Percentiles rank a stretch among this genome's conserved stretches.
Evolutionary conservation across 2,797 vertebrate genomes (phyloP).

Genomic region (Enteromius afrohamiltoni): DNA sequence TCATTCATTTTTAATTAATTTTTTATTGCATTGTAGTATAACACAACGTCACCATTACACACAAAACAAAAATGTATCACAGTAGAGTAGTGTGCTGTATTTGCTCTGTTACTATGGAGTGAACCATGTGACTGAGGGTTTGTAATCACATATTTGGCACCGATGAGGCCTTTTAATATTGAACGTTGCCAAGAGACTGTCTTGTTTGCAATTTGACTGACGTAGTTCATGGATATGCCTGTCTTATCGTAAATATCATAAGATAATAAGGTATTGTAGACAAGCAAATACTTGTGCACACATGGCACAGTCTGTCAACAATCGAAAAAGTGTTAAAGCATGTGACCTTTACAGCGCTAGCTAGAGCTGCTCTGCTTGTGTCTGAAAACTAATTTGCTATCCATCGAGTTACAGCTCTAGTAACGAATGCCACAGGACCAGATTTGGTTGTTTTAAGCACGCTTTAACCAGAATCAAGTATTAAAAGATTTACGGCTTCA

Average conservation of each 20-base stretch:
- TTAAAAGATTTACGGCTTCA: constrained; percentile 11
- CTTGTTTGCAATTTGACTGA: constrained; percentile 33
- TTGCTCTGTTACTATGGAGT: constrained; percentile 37
- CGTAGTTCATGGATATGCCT: not conserved
- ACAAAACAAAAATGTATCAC: constrained; percentile 1
- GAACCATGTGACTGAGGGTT: constrained; percentile 8
- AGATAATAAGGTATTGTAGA: constrained; percentile 14
- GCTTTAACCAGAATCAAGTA: not conserved
- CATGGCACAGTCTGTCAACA: not conserved
- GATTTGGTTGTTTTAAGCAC: not conserved
- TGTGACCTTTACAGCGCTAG: not conserved
- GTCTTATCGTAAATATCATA: constrained; percentile 13
- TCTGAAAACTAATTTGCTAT: constrained; percentile 9
- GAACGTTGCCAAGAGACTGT: constrained; percentile 36
- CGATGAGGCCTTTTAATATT: constrained; percentile 17
- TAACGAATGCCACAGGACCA: not conserved
- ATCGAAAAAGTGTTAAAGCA: constrained; percentile 3
- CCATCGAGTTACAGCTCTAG: not conserved
- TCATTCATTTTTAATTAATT: not conserved
- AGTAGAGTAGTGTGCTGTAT: not conserved
- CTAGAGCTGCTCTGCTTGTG: not conserved
- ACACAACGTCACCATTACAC: not conserved
- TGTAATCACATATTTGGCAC: constrained; percentile 36
- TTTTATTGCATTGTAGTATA: not conserved
- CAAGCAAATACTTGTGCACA: constrained; percentile 31